These are phyloP conservation scores for Hoplostethus atlanticus DNA, from an alignment of 2,797 vertebrate species.

Conservation along the genomic window DNA sequence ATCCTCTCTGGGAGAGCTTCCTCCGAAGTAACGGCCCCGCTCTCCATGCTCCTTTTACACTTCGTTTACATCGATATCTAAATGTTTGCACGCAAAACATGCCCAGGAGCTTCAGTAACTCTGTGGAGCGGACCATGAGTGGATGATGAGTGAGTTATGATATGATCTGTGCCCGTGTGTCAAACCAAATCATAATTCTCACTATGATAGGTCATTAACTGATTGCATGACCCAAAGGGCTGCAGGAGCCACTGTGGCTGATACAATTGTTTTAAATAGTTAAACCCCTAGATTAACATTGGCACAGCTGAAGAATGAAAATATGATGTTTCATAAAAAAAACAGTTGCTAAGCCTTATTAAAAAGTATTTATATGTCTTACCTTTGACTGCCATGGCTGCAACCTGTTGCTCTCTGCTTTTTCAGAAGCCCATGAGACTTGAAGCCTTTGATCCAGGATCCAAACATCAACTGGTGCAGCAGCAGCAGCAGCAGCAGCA, in stretches of 20 bases:
- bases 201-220: too few relatives aligned
- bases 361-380: slow-evolving; percentile 14
- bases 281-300: too few relatives aligned
- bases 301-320: neutral
- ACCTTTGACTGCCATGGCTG: slow-evolving; percentile 62
- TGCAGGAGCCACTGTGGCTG: too few relatives aligned
- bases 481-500: slow-evolving; percentile 5
- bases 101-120: neutral
- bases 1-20: slow-evolving; percentile 68
- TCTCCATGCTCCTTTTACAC: slow-evolving; percentile 36
- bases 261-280: neutral
- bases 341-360: neutral
- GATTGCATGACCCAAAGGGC: too few relatives aligned
- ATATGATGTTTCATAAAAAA: neutral
- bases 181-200: too few relatives aligned
- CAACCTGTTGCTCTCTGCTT: slow-evolving; percentile 32
- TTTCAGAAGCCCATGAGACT: slow-evolving; percentile 14
- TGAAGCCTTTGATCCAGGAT: slow-evolving; percentile 1
- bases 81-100: slow-evolving; percentile 2
- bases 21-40: slow-evolving; percentile 52
- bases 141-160: too few relatives aligned
- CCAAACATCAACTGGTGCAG: slow-evolving; percentile 24
- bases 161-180: too few relatives aligned
- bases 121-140: neutral
- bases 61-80: neutral